Evolutionary conservation across 2,888 invertebrate genomes (phyloP), one percentile per base, ranked within the genome.

Genomic region (Notocelia uddmanniana): DNA sequence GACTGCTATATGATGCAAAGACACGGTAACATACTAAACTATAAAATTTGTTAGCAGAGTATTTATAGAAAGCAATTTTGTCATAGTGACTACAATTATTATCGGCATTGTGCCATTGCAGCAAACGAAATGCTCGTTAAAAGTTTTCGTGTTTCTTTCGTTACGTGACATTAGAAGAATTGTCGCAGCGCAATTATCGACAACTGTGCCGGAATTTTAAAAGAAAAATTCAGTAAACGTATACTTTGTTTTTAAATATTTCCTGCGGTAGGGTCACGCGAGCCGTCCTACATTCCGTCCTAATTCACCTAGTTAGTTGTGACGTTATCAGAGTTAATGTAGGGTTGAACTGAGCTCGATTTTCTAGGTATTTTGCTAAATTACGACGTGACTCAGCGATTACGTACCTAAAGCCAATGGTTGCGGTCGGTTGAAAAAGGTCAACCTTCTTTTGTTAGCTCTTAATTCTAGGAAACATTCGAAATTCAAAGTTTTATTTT

Each of bases 221-320:
- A 57, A 41, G 55, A 68, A 68, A 31, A 54, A 48, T 67, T 67
- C 13, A 50, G 31, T n/a, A 48, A 57, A 50, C 37, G 57, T 62
- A 55, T 55, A 59, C 52, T 21, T 58, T 52, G 19, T 26, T 50
- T 71, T 66, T 34, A 54, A 72, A 67, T 60, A 67, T 67, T 72
- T 67, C 48, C 55, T 55, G 57, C 69, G 73, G 74, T 74, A 74
- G 74, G 81, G 83, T 84, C 83, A 84, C 81, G 81, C 78, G 78
- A 82, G 76, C 74, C 78, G 81, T 76, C 79, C 80, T 76, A 82
- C 78, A 82, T 83, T 79, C 76, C 76, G 77, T 74, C 79, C 79
- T 79, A 81, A 79, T 83, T 82, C 74, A 69, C 75, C 54, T 54
- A 34, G 52, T 57, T 37, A 63, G 34, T 41, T 41, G 45, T 74